phyloP scores from a whole-genome alignment of 2,888 invertebrate genomes.

The Agrotis puta region DNA sequence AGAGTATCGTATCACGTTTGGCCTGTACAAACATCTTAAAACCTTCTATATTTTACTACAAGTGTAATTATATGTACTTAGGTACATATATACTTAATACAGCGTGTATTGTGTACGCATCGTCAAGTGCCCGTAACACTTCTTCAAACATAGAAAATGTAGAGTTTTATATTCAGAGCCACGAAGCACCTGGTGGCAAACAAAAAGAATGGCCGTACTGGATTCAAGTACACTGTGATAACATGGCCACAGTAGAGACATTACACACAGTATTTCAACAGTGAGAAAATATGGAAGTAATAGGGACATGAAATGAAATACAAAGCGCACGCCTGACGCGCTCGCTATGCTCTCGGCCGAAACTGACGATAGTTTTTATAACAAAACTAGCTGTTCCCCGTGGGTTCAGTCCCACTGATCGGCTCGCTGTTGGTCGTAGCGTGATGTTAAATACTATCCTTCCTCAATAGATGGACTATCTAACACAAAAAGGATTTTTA shows the following conservation, averaged over 20 bases:
- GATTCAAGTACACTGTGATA: constrained; percentile 63
- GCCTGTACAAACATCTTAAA: constrained; percentile 6
- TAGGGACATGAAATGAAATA: too few species aligned
- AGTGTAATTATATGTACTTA: not conserved
- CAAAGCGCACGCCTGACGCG: too few species aligned
- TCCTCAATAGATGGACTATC: too few species aligned
- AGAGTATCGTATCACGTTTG: constrained; percentile 27
- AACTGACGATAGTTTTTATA: too few species aligned
- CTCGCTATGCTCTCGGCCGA: too few species aligned
- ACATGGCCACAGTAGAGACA: constrained; percentile 43
- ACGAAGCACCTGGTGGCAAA: constrained; percentile 71
- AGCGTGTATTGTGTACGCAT: constrained; percentile 13
- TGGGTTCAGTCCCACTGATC: too few species aligned
- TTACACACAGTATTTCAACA: not conserved
- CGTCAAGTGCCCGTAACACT: constrained; percentile 52
- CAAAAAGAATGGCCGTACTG: constrained; percentile 61
- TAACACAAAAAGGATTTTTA: too few species aligned
- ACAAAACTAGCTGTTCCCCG: too few species aligned
- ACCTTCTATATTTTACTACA: constrained; percentile 8
- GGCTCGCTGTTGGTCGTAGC: too few species aligned
- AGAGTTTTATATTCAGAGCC: constrained; percentile 71
- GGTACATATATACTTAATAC: constrained; percentile 6
- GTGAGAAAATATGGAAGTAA: too few species aligned
- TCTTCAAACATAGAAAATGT: constrained; percentile 72
- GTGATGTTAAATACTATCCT: too few species aligned